A percentile compares a stretch with the other conserved stretches of the same genome.
These are phyloP conservation scores for Daboia siamensis DNA, from an alignment of 2,113 vertebrate species.

Conservation along the genomic window DNA sequence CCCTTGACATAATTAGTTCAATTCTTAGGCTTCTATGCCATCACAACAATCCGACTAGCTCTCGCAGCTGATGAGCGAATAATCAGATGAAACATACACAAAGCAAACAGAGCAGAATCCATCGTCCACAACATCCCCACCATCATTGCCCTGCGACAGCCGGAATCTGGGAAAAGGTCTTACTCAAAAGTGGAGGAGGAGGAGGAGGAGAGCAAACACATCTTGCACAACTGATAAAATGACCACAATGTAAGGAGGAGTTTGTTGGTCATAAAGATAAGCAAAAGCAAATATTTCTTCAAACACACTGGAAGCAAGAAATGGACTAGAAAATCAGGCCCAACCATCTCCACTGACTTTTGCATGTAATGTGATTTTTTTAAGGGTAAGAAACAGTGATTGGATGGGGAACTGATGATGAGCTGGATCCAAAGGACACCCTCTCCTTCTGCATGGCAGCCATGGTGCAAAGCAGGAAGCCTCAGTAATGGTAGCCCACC, in stretches of 20 bases:
- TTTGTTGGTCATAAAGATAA: not conserved
- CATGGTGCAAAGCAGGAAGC: not conserved
- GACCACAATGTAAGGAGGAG: not conserved
- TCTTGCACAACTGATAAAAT: not conserved
- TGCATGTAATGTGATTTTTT: not conserved
- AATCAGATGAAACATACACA: no score
- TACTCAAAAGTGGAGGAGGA: not conserved
- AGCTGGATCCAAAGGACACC: not conserved
- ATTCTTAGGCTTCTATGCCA: no score
- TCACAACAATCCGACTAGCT: no score
- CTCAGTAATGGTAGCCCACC: not conserved
- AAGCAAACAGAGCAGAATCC: no score
- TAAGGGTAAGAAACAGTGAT: not conserved
- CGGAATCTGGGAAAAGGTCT: not conserved
- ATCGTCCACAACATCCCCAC: no score
- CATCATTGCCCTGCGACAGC: no score
- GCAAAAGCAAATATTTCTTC: not conserved
- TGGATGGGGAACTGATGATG: no score
- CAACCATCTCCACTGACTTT: not conserved
- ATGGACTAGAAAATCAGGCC: not conserved
- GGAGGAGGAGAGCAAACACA: not conserved
- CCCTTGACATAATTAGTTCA: no score
- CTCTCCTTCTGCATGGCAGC: not conserved
- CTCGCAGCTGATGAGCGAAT: no score
- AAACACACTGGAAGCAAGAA: not conserved